These are phyloP conservation scores for Anthoscopus minutus DNA, from an alignment of 2,113 vertebrate species.

Conservation along the genomic window DNA sequence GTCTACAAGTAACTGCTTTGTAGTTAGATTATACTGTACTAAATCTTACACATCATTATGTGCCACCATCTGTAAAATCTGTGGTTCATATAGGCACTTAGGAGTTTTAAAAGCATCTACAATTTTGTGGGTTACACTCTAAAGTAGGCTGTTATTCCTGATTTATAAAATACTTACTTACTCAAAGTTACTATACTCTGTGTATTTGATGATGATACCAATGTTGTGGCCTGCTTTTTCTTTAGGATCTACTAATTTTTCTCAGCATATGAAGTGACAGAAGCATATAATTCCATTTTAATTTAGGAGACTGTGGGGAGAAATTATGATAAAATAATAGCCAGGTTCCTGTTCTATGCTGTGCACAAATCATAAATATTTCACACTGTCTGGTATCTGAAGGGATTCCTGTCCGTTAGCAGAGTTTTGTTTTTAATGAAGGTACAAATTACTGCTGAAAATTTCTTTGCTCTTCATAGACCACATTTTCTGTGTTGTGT, in stretches of 20 bases:
- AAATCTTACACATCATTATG: neutral
- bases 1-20: neutral
- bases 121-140: neutral
- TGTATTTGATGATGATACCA: neutral
- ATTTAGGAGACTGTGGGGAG: slow-evolving; percentile 14
- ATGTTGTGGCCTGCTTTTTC: neutral
- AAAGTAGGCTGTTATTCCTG: neutral
- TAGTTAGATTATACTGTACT: neutral
- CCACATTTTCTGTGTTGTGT: neutral
- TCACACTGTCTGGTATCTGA: slow-evolving; percentile 13
- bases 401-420: neutral
- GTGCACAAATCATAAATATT: slow-evolving; percentile 23
- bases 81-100: neutral
- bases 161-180: neutral
- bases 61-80: neutral
- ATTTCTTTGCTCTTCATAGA: neutral
- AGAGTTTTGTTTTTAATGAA: slow-evolving; percentile 34
- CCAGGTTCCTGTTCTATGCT: neutral
- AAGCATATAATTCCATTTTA: slow-evolving; percentile 19
- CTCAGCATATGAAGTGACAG: neutral
- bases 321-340: neutral
- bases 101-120: neutral
- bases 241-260: neutral
- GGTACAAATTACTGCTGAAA: neutral
- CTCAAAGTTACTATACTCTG: neutral